A percentile compares a stretch with the other conserved stretches of the same genome.
These are phyloP conservation scores for Oryctolagus cuniculus DNA, from an alignment of 2,113 vertebrate species.

Conservation along the genomic window DNA sequence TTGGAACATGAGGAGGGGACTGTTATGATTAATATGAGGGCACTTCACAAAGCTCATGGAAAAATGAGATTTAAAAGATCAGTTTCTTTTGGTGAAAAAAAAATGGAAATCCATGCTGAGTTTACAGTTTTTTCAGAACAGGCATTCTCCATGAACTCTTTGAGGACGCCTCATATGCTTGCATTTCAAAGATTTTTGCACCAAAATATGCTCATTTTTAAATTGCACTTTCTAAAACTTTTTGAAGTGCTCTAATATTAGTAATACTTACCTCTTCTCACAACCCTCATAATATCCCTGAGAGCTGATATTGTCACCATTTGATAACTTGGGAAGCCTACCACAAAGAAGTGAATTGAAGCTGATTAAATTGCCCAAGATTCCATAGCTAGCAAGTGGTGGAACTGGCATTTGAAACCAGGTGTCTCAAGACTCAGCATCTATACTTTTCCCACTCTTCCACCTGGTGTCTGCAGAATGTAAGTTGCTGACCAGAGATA, in stretches of 20 bases:
- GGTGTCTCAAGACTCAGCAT: background rate
- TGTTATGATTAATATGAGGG: background rate
- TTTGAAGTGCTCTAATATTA: background rate
- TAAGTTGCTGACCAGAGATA: slow-evolving; percentile 37
- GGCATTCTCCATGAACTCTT: too few relatives aligned
- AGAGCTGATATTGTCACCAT: slow-evolving; percentile 11
- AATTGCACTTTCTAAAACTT: too few relatives aligned
- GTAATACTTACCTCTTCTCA: slow-evolving; percentile 8
- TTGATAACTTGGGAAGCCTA: background rate
- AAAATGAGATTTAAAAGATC: too few relatives aligned
- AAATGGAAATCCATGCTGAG: too few relatives aligned
- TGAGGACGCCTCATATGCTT: too few relatives aligned
- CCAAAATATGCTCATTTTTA: too few relatives aligned
- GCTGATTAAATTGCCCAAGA: background rate
- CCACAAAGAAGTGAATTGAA: slow-evolving; percentile 32
- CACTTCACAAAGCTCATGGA: too few relatives aligned
- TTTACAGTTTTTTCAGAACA: too few relatives aligned
- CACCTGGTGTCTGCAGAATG: background rate
- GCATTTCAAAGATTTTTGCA: too few relatives aligned
- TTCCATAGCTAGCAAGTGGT: background rate
- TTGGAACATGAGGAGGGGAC: background rate
- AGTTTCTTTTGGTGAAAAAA: too few relatives aligned
- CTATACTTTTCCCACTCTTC: background rate
- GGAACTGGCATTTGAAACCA: background rate
- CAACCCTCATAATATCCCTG: background rate